Evolutionary conservation across 2,113 vertebrate species (phyloP).

Genomic region (Martes martes): DNA sequence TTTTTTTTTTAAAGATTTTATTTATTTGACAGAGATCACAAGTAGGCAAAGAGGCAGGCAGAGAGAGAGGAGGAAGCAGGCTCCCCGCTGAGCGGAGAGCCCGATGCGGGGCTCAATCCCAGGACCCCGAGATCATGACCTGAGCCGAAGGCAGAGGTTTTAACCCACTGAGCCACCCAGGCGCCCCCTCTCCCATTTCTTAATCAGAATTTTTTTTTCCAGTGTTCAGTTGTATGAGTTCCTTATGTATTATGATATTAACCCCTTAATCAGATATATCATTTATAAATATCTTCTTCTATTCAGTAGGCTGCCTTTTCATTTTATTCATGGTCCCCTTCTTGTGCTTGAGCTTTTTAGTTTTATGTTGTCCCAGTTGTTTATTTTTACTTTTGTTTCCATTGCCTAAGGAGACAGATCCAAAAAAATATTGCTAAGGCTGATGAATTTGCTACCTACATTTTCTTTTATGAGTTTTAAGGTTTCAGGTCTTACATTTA

Average conservation of each 20-base stretch:
- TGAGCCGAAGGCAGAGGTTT: too few relatives aligned
- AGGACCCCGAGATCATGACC: too few relatives aligned
- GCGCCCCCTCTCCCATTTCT: neutral
- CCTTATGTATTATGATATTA: neutral
- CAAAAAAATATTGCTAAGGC: neutral
- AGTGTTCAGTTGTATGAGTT: neutral
- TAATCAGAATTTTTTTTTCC: neutral
- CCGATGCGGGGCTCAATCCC: too few relatives aligned
- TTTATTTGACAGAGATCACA: too few relatives aligned
- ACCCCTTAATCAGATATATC: neutral
- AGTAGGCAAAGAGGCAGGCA: too few relatives aligned
- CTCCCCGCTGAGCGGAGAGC: too few relatives aligned
- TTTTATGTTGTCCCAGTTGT: neutral
- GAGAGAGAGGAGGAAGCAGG: too few relatives aligned
- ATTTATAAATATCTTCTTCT: neutral
- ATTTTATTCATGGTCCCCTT: neutral
- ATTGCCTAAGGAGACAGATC: neutral
- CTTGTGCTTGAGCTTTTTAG: neutral
- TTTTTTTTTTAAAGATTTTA: too few relatives aligned
- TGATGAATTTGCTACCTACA: neutral
- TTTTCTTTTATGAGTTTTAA: neutral
- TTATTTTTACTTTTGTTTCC: neutral
- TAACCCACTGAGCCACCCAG: too few relatives aligned
- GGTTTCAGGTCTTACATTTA: neutral
- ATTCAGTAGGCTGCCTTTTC: neutral